These are phyloP conservation scores for Drosophila auraria DNA, from an alignment of 1,140 invertebrate genomes.

Conservation along the genomic window DNA sequence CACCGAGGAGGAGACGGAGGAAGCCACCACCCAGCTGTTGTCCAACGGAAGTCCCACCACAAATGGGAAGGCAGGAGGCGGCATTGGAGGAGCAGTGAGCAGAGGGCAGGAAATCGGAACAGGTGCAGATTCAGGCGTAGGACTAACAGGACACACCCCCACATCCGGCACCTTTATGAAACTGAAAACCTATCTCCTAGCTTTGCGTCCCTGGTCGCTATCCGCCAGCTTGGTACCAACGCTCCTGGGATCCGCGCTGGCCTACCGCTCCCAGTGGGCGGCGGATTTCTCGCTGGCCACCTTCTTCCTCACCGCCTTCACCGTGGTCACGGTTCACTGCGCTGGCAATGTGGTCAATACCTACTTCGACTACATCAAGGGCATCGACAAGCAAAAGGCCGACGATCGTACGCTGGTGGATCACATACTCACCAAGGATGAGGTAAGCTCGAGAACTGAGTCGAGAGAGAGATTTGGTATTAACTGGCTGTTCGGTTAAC, in stretches of 20 bases:
- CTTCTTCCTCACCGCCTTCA: constrained; percentile 92
- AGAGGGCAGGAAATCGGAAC: constrained; percentile 6
- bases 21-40: constrained; percentile 19
- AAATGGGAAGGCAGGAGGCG: constrained; percentile 18
- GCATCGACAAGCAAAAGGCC: constrained; percentile 95
- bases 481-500: constrained; percentile 14
- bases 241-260: constrained; percentile 91
- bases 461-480: background rate
- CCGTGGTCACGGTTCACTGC: constrained; percentile 95
- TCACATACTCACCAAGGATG: constrained; percentile 89
- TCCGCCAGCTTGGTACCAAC: constrained; percentile 96
- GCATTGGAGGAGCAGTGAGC: background rate
- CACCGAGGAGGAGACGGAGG: constrained; percentile 26
- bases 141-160: constrained; percentile 15
- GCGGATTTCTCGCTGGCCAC: constrained; percentile 92
- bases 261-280: constrained; percentile 90
- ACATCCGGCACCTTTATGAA: constrained; percentile 90
- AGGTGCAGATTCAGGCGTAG: constrained; percentile 23
- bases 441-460: constrained; percentile 61
- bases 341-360: constrained; percentile 99
- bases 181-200: constrained; percentile 93
- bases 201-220: constrained; percentile 96
- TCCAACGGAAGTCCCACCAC: constrained; percentile 48
- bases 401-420: constrained; percentile 97
- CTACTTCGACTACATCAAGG: constrained; percentile 97